Base-by-base conservation (phyloP, 2,113 vertebrate species). In the Prunella himalayana region DNA sequence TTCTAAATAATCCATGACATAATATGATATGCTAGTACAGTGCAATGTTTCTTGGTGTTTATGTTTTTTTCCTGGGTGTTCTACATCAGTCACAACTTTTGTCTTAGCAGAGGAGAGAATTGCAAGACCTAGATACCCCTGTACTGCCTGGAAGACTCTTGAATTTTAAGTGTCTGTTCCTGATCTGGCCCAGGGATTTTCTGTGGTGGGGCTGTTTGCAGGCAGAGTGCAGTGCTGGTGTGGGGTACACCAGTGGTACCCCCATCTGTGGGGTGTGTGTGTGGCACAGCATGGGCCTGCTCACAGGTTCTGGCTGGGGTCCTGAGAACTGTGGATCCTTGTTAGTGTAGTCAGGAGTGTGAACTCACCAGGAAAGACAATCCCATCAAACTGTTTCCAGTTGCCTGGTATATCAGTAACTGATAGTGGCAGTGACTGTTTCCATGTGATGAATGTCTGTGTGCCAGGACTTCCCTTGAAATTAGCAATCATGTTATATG, bases 271-370 rank as follows among this genome's bases (percentile, higher is more conserved):
- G 10, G 51, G 7, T 5, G 0, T 19, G 24, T 33, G 31, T 11
- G 16, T 5, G 12, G 6, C 54, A 11, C 14, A 61, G 33, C 42
- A 6, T 0, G 0, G 44, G 20, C 49, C 47, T 0, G 0, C 11
- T 27, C 66, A 35, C 56, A 42, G 37, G 9, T 7, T 4, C 66
- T 76, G 61, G 2, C 49, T 28, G 57, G 31, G 3, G 5, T 54
- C 18, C 59, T 19, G 21, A 22, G 41, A 69, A 8, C 45, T 76
- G 6, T 0, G 42, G 13, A 7, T 39, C 49, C 6, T 2, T 21
- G 30, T 42, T 44, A 3, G 18, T 25, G 0, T 8, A 35, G 31
- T 41, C 42, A 37, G 28, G 45, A 27, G 9, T 0, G 0, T 60
- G 72, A 77, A 13, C 16, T 45, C 2, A 0, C 42, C 47, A 33